Evolutionary conservation across 2,113 vertebrate genomes (phyloP).

Genomic region (Caranx melampygus): DNA sequence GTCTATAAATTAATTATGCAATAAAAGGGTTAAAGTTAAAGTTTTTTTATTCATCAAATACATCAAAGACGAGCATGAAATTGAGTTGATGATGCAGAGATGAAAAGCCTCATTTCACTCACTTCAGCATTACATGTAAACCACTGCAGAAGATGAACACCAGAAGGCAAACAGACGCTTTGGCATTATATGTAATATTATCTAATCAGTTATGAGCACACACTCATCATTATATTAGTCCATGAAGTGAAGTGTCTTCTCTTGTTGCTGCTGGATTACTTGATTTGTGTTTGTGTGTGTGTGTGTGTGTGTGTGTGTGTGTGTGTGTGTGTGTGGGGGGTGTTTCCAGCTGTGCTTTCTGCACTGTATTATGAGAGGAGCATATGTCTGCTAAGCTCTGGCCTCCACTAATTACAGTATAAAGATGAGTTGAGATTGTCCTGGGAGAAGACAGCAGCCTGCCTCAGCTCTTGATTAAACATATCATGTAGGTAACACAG

Average conservation of each 20-base stretch:
- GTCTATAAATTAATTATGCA: background rate
- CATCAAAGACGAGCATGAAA: background rate
- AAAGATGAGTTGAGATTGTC: slow-evolving; percentile 47
- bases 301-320: background rate
- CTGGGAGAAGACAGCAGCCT: slow-evolving; percentile 39
- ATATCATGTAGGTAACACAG: slow-evolving; percentile 31
- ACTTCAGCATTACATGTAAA: background rate
- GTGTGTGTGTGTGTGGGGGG: background rate
- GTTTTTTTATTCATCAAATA: background rate
- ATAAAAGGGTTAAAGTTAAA: background rate
- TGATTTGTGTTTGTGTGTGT: background rate
- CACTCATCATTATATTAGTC: slow-evolving; percentile 23
- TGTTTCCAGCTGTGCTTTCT: slow-evolving; percentile 20
- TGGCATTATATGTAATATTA: slow-evolving; percentile 16
- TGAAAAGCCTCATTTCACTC: slow-evolving; percentile 18
- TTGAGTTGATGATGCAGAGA: background rate
- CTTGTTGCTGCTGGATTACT: slow-evolving; percentile 5
- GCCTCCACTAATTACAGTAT: slow-evolving; percentile 54
- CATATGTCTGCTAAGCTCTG: slow-evolving; percentile 56
- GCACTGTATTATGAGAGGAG: slow-evolving; percentile 31
- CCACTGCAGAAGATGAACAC: slow-evolving; percentile 11
- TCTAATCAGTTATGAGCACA: slow-evolving; percentile 16
- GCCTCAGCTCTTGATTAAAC: slow-evolving; percentile 55
- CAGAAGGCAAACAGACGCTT: slow-evolving; percentile 4
- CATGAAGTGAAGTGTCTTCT: background rate